Conservation (phyloP, 2,797 vertebrate species). For the Sebastes aleutianus region DNA sequence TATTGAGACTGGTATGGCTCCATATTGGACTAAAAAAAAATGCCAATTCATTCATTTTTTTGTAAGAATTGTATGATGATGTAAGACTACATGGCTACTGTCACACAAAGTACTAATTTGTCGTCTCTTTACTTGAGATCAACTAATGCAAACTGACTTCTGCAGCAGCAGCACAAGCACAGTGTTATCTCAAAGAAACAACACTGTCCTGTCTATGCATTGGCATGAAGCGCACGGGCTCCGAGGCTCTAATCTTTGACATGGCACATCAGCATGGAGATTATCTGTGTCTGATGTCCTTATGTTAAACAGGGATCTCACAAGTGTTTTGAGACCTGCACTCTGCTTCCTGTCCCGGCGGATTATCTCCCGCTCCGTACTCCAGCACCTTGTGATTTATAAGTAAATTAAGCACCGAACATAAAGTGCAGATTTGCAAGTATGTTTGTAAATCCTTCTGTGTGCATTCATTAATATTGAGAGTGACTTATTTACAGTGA, state of each 20-base stretch:
- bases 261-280: conserved; percentile 27
- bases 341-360: conserved; percentile 2
- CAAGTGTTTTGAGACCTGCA: conserved; percentile 4
- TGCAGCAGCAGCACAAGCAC: too few relatives aligned
- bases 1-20: not conserved
- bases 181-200: too few relatives aligned
- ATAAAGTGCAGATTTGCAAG: not conserved
- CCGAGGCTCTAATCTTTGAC: conserved; percentile 18
- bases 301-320: conserved; percentile 33
- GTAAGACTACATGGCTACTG: not conserved
- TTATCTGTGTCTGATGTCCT: conserved; percentile 43
- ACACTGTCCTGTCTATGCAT: not conserved
- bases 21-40: not conserved
- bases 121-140: not conserved
- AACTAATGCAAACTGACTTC: not conserved
- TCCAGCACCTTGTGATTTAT: not conserved
- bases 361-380: not conserved
- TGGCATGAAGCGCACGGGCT: not conserved
- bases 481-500: not conserved
- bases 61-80: too few relatives aligned
- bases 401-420: conserved; percentile 21
- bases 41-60: too few relatives aligned
- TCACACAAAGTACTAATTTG: not conserved
- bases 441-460: too few relatives aligned
- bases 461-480: too few relatives aligned